Conservation (phyloP, 1,140 invertebrate species). For the Camponotus vicinus region DNA sequence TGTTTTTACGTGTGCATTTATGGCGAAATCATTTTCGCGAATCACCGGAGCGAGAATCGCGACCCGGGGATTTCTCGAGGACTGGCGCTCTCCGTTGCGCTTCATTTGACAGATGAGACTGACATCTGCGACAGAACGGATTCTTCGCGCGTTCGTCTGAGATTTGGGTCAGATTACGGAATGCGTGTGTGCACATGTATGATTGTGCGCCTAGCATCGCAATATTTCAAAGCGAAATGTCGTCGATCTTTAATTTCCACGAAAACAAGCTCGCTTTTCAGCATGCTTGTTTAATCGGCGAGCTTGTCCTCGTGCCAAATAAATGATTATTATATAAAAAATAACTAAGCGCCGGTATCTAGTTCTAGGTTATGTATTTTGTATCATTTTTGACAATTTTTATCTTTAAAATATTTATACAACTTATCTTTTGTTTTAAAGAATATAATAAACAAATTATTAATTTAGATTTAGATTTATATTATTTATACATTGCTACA, state of each 20-base stretch:
- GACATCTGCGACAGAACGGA: slow-evolving; percentile 77
- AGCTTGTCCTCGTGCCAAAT: slow-evolving; percentile 41
- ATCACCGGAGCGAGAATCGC: slow-evolving; percentile 45
- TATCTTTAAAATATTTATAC: neutral
- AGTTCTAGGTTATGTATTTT: slow-evolving; percentile 1
- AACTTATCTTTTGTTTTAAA: neutral
- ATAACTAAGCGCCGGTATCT: slow-evolving; percentile 15
- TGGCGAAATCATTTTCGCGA: slow-evolving; percentile 50
- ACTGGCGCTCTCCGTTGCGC: slow-evolving; percentile 70
- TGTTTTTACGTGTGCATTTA: slow-evolving; percentile 4
- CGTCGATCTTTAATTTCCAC: slow-evolving; percentile 48
- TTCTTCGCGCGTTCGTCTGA: slow-evolving; percentile 62
- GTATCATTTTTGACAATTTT: neutral
- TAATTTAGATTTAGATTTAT: neutral
- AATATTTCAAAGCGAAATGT: slow-evolving; percentile 54
- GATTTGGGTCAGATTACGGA: slow-evolving; percentile 83
- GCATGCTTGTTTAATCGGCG: neutral
- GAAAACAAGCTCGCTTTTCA: slow-evolving; percentile 64
- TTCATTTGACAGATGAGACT: slow-evolving; percentile 81
- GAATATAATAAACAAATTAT: neutral
- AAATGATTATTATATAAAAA: neutral
- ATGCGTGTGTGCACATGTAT: slow-evolving; percentile 36
- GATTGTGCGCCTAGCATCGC: slow-evolving; percentile 16
- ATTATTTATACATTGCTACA: too few species aligned
- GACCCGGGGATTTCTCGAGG: slow-evolving; percentile 39